phyloP scores from a whole-genome alignment of 2,797 vertebrate species.

The Scolopax rusticola region DNA sequence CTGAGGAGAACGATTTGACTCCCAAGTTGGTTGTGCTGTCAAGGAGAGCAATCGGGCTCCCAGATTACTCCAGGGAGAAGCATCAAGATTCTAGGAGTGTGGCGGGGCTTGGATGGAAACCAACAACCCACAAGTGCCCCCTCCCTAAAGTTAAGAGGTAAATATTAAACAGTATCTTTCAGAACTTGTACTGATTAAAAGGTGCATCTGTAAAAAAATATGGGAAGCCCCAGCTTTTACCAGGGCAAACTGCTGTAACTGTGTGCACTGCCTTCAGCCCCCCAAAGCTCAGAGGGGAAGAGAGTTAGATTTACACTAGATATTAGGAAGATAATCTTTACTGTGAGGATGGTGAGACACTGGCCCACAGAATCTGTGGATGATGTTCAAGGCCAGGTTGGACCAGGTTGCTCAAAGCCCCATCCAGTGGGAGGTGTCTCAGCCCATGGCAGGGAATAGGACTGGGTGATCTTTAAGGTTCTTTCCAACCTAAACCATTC shows the following conservation, averaged over 20 bases:
- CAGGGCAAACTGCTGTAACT: background rate
- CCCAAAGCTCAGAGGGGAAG: background rate
- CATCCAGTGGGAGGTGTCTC: background rate
- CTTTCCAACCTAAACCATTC: background rate
- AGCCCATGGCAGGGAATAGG: background rate
- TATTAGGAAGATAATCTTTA: background rate
- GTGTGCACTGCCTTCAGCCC: background rate
- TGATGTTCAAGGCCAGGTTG: background rate
- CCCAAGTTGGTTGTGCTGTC: constrained; percentile 39
- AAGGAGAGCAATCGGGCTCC: background rate
- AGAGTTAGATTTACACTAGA: background rate
- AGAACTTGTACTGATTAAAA: background rate
- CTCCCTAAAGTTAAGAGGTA: background rate
- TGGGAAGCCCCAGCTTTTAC: background rate
- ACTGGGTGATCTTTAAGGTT: background rate
- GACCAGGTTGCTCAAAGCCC: too few species aligned
- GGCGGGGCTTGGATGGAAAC: background rate
- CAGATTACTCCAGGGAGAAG: background rate
- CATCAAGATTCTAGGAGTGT: background rate
- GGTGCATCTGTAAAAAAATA: background rate
- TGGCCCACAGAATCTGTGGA: background rate
- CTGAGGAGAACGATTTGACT: constrained; percentile 47
- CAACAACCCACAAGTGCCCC: background rate
- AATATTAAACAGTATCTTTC: background rate
- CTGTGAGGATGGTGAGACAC: background rate